A percentile compares a stretch with the other conserved stretches of the same genome.
Evolutionary conservation across 2,113 vertebrate species (phyloP).

Genomic region (Gallinago media): DNA sequence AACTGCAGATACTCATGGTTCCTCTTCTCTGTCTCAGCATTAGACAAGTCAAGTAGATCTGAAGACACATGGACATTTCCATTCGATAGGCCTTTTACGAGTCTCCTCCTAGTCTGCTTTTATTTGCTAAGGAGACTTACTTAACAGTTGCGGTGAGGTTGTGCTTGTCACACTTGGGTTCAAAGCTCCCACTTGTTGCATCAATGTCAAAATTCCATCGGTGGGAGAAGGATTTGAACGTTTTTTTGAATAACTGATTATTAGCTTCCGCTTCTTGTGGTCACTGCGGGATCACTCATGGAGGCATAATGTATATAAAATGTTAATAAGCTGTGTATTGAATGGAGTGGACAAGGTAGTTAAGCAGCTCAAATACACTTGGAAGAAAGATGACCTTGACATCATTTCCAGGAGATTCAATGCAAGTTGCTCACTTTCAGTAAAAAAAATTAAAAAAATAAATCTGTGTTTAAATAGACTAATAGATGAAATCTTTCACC

Average conservation of each 20-base stretch:
- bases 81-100: not conserved
- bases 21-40: not conserved
- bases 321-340: constrained; percentile 53
- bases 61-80: constrained; percentile 24
- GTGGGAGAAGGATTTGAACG: constrained; percentile 8
- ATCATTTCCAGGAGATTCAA: constrained; percentile 27
- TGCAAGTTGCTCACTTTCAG: constrained; percentile 24
- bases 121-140: not conserved
- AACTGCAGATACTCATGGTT: not conserved
- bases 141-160: not conserved
- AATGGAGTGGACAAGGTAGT: constrained; percentile 42
- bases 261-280: not conserved
- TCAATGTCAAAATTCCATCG: not conserved
- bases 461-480: constrained; percentile 23
- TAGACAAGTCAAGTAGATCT: not conserved
- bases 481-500: constrained; percentile 7
- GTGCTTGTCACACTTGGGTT: constrained; percentile 9
- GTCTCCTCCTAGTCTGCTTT: not conserved
- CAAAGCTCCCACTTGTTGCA: not conserved
- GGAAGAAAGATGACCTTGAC: constrained; percentile 41
- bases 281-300: not conserved
- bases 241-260: constrained; percentile 8
- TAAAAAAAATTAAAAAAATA: not conserved
- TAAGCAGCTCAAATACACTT: constrained; percentile 45
- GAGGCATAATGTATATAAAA: constrained; percentile 46